These are phyloP conservation scores for Pseudotriccus pelzelni DNA, from an alignment of 2,797 vertebrate species.

Conservation along the genomic window DNA sequence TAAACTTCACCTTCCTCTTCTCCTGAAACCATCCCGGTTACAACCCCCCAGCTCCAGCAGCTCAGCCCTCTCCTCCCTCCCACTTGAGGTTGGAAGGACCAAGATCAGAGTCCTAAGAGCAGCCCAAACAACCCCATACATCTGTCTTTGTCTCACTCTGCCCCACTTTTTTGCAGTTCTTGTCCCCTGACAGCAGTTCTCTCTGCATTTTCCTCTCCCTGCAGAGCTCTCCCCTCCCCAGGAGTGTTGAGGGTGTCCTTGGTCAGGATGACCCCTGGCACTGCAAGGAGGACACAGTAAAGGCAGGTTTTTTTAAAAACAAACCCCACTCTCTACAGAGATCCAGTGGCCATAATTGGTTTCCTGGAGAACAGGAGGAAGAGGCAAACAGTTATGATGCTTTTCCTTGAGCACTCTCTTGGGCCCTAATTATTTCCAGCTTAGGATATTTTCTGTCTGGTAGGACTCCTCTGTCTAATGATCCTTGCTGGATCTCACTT, in stretches of 20 bases:
- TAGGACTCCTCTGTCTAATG: neutral
- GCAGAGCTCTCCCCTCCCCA: neutral
- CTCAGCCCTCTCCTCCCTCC: neutral
- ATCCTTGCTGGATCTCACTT: neutral
- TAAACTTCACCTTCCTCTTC: neutral
- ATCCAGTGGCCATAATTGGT: neutral
- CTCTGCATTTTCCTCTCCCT: neutral
- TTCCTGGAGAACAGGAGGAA: neutral
- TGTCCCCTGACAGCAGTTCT: neutral
- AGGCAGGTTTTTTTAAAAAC: neutral
- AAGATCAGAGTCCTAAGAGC: neutral
- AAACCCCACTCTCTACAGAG: neutral
- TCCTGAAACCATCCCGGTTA: neutral
- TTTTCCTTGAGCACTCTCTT: neutral
- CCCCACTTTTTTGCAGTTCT: neutral
- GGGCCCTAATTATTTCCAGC: slow-evolving; percentile 18
- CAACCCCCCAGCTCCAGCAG: neutral
- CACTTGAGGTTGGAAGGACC: neutral
- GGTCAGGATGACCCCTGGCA: neutral
- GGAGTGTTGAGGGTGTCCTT: fast-evolving
- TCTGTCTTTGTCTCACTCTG: neutral
- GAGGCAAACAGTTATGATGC: neutral
- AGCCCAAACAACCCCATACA: fast-evolving
- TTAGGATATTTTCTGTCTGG: neutral
- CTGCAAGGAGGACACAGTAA: neutral